Base-by-base conservation (phyloP, 2,113 vertebrate genomes). In the Tetrax tetrax region DNA sequence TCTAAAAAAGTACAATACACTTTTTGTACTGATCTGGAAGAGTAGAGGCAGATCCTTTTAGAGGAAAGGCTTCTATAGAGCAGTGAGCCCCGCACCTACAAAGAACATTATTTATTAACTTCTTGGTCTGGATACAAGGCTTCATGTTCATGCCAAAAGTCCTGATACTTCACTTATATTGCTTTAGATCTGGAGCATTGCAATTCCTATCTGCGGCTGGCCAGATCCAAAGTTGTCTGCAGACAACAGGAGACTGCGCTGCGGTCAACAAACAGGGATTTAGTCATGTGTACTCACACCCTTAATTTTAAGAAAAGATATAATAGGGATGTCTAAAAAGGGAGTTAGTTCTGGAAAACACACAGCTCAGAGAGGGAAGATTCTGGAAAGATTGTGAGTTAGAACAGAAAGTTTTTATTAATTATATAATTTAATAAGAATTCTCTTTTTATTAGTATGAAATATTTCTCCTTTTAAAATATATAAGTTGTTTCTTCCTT, bases 401-500 rank as follows among this genome's bases (percentile, higher is more conserved):
- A 61, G 25, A 54, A 57, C 3, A 68, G 43, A 57, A 64, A 24
- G 4, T 43, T 57, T 38, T 64, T 14, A 38, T 21, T 6, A 37
- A 68, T 14, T 14, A 10, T 18, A 29, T 38, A 0, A 43, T 63
- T 50, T 50, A 50, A 21, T 45, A 45, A 57, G 33, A 45, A 43
- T 70, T 59, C 7, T 48, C 6, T 71, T 59, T 54, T 35, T 68
- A 35, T n/a, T 16, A 38, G 6, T 31, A 56, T 14, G 17, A 51
- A 14, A 48, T 35, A 23, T 35, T 45, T 68, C 4, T 35, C 6
- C 7, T 38, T 76, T 83, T 28, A 63, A 75, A 63, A 28, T 14
- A 35, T 2, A 4, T 7, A 8, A 1, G 3, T 1, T 27, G 28
- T 65, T 45, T 6, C 3, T 21, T 63, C 37, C 4, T 15, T 83